phyloP scores from a whole-genome alignment of 2,888 invertebrate species.

The Stenolophus ochropezus region DNA sequence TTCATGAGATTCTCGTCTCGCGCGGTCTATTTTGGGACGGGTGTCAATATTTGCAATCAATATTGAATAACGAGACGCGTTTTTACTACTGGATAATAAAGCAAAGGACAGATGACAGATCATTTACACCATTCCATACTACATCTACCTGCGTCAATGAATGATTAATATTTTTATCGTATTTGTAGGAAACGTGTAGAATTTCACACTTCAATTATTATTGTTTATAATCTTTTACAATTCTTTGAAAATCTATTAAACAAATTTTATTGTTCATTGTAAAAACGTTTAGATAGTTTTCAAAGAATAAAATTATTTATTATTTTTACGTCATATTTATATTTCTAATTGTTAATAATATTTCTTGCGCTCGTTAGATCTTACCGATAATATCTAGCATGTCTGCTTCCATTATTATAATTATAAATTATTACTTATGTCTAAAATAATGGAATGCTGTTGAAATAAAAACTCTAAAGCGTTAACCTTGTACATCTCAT shows the following conservation, averaged over 20 bases:
- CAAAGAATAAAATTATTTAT: not conserved
- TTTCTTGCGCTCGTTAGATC: not conserved
- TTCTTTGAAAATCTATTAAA: not conserved
- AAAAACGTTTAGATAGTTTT: not conserved
- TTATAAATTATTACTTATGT: not conserved
- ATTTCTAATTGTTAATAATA: not conserved
- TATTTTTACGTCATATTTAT: not conserved
- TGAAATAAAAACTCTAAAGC: not conserved
- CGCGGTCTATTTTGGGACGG: not conserved
- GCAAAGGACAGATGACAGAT: too few species aligned
- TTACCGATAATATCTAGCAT: not conserved
- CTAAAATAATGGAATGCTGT: not conserved
- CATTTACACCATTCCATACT: too few species aligned
- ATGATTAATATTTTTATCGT: not conserved
- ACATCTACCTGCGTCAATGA: not conserved
- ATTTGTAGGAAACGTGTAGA: not conserved
- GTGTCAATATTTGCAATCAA: conserved; percentile 27
- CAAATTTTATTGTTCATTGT: not conserved
- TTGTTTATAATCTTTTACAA: not conserved
- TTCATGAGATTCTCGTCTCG: conserved; percentile 12
- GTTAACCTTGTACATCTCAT: conserved; percentile 6
- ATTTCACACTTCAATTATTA: not conserved
- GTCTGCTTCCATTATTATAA: not conserved
- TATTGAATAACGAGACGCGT: not conserved
- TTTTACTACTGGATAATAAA: not conserved